phyloP scores from a whole-genome alignment of 2,797 vertebrate species.

The Hydrolagus colliei region DNA sequence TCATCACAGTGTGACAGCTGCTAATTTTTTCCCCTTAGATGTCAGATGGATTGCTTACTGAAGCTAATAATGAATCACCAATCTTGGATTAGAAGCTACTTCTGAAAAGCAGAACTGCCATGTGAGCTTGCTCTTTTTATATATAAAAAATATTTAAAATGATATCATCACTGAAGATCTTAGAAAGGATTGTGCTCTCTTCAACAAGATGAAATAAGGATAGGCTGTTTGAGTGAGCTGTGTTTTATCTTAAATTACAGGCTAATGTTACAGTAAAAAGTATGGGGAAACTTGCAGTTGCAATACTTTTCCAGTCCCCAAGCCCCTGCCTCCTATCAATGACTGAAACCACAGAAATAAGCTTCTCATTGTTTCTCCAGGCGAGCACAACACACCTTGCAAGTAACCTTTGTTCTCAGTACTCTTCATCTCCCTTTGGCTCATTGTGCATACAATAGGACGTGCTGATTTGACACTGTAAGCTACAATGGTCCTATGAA shows the following conservation, averaged over 20 bases:
- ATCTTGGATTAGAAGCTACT: slow-evolving; percentile 82
- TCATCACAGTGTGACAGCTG: slow-evolving; percentile 91
- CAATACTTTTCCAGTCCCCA: slow-evolving; percentile 37
- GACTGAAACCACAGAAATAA: not conserved
- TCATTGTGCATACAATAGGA: slow-evolving; percentile 56
- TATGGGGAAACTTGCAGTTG: slow-evolving; percentile 54
- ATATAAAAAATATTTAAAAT: slow-evolving; percentile 52
- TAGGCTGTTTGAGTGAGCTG: slow-evolving; percentile 46
- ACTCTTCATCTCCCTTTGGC: slow-evolving; percentile 51
- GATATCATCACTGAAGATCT: slow-evolving; percentile 60
- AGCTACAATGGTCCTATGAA: slow-evolving; percentile 65
- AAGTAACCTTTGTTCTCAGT: slow-evolving; percentile 45
- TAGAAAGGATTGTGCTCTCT: slow-evolving; percentile 53
- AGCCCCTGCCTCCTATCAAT: not conserved
- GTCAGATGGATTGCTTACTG: slow-evolving; percentile 85
- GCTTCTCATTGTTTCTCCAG: slow-evolving; percentile 36
- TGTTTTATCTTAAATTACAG: slow-evolving; percentile 53
- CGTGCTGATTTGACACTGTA: slow-evolving; percentile 64
- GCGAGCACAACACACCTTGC: slow-evolving; percentile 44
- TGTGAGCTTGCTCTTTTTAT: slow-evolving; percentile 62
- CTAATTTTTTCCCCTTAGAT: slow-evolving; percentile 90
- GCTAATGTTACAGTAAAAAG: slow-evolving; percentile 52
- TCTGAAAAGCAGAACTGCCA: slow-evolving; percentile 67
- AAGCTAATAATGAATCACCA: slow-evolving; percentile 89
- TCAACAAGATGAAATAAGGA: slow-evolving; percentile 51